Evolutionary conservation across 2,113 vertebrate genomes (phyloP).

Genomic region (Leptobrachium ailaonicum): DNA sequence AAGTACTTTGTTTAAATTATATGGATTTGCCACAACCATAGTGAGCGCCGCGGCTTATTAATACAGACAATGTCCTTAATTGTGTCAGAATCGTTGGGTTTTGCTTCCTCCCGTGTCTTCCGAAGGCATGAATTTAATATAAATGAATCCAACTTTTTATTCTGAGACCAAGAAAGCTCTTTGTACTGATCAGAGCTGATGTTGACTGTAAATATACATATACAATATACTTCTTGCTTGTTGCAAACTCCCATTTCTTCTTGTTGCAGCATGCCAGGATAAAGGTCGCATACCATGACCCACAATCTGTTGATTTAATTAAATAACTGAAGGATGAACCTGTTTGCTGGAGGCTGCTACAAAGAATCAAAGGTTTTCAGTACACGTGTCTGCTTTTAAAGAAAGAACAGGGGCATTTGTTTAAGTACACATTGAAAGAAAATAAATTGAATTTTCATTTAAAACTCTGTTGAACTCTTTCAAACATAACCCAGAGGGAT

Average conservation of each 20-base stretch:
- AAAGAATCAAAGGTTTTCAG: conserved; percentile 27
- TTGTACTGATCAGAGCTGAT: no score
- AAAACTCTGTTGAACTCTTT: conserved; percentile 1
- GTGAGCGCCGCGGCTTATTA: no score
- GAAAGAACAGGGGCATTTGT: background rate
- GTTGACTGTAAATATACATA: no score
- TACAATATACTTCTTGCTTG: background rate
- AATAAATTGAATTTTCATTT: conserved; percentile 18
- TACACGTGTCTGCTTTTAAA: conserved; percentile 2
- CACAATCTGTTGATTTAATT: conserved; percentile 29
- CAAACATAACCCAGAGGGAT: background rate
- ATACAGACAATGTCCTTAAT: no score
- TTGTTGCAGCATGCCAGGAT: conserved; percentile 11
- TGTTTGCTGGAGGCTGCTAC: conserved; percentile 24
- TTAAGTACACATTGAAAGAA: background rate
- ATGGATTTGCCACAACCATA: no score
- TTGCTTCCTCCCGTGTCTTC: no score
- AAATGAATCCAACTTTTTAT: no score
- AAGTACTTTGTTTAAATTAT: no score
- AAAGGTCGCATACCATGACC: conserved; percentile 30
- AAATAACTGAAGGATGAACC: conserved; percentile 30
- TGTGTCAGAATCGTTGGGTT: no score
- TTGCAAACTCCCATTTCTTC: background rate
- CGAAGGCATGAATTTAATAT: no score
- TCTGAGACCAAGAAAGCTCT: no score